A percentile compares a stretch with the other conserved stretches of the same genome.
Conservation (phyloP, 2,797 vertebrate species). For the Lateolabrax maculatus region DNA sequence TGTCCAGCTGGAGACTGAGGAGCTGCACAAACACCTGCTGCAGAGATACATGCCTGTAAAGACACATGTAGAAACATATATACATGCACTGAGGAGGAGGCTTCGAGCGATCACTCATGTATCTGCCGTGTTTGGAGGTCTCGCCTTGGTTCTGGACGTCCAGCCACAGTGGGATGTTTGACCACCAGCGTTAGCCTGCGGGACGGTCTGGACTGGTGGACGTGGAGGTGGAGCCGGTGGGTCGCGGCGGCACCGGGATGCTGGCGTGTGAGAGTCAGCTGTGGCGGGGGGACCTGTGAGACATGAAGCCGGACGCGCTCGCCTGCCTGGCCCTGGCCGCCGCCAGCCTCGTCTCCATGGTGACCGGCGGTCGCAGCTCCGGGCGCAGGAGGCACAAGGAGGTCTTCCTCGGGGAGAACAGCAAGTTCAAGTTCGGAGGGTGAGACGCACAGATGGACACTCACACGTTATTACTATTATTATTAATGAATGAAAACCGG, state of each 20-base stretch:
- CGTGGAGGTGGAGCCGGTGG: slow-evolving; percentile 18
- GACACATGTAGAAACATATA: not conserved
- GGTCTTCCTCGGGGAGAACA: slow-evolving; percentile 82
- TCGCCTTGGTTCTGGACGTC: not conserved
- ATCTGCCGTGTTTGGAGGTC: not conserved
- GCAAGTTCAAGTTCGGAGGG: slow-evolving; percentile 86
- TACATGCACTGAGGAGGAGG: not conserved
- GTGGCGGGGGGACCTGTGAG: slow-evolving; percentile 51
- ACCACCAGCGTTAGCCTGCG: slow-evolving; percentile 31
- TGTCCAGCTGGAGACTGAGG: slow-evolving; percentile 11
- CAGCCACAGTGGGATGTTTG: slow-evolving; percentile 44
- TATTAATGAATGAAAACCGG: not conserved
- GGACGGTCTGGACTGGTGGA: not conserved
- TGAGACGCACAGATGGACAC: slow-evolving; percentile 57
- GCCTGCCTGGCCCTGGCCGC: slow-evolving; percentile 82
- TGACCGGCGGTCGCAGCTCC: slow-evolving; percentile 73
- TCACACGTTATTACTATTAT: too few relatives aligned
- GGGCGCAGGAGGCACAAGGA: slow-evolving; percentile 85
- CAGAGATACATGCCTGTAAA: not conserved
- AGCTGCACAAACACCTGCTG: slow-evolving; percentile 24
- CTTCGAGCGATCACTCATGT: not conserved
- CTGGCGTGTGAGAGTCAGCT: slow-evolving; percentile 18
- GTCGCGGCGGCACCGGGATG: slow-evolving; percentile 45
- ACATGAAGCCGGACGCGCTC: slow-evolving; percentile 84
- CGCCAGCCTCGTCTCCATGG: slow-evolving; percentile 75